These are phyloP conservation scores for Anastatus disparis DNA, from an alignment of 1,140 invertebrate genomes.

Conservation along the genomic window DNA sequence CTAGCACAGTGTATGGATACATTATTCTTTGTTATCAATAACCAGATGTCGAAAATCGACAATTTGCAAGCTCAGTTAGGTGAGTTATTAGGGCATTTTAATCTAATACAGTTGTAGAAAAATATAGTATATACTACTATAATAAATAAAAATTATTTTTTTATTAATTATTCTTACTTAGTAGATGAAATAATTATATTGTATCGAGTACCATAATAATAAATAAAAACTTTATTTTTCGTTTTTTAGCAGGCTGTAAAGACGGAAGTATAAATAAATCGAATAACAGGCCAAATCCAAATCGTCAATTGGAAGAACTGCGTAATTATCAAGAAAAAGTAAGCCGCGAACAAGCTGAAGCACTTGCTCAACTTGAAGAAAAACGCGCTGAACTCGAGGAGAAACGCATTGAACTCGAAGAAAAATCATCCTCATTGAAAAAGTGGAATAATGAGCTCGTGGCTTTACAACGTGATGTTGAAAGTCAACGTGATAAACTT, in stretches of 20 bases:
- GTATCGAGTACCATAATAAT: too few relatives aligned
- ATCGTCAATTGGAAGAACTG: conserved; percentile 78
- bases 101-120: too few relatives aligned
- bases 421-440: too few relatives aligned
- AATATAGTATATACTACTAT: too few relatives aligned
- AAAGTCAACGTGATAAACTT: conserved; percentile 86
- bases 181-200: too few relatives aligned
- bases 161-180: too few relatives aligned
- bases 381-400: conserved; percentile 77
- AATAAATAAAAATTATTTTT: too few relatives aligned
- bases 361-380: conserved; percentile 73
- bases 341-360: conserved; percentile 82
- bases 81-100: conserved; percentile 48
- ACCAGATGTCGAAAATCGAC: conserved; percentile 87
- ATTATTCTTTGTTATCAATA: conserved; percentile 83
- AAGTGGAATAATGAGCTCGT: conserved; percentile 74
- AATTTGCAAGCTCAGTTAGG: conserved; percentile 76
- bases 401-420: conserved; percentile 70
- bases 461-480: conserved; percentile 83
- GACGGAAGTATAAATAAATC: conserved; percentile 58
- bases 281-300: conserved; percentile 68
- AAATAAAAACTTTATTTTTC: too few relatives aligned
- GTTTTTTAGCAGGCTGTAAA: conserved; percentile 52
- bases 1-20: conserved; percentile 86
- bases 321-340: conserved; percentile 81